Percentiles rank a stretch among this genome's conserved stretches.
Evolutionary conservation across 1,140 invertebrate species (phyloP).

Genomic region (Drosophila teissieri): DNA sequence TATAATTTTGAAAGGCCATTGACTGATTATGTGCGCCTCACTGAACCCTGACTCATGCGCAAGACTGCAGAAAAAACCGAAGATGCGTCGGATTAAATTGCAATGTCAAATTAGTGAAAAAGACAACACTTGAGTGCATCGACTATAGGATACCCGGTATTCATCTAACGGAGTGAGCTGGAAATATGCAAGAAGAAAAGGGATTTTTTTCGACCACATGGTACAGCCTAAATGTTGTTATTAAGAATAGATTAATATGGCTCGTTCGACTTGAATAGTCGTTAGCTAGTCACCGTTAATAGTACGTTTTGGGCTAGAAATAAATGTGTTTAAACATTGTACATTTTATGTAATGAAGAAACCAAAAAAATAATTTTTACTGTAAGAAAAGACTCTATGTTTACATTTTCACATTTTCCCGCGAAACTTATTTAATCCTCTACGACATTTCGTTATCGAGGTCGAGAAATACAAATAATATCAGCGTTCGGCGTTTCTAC

Average conservation of each 20-base stretch:
- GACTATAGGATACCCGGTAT: neutral
- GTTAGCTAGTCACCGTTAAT: too few species aligned
- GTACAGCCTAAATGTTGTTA: too few species aligned
- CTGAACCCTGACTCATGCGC: conserved; percentile 59
- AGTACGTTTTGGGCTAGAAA: too few species aligned
- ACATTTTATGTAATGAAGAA: too few species aligned
- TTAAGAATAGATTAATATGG: too few species aligned
- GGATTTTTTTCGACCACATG: too few species aligned
- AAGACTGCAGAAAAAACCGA: conserved; percentile 4
- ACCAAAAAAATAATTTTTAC: too few species aligned
- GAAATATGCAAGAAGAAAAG: too few species aligned
- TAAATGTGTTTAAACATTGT: too few species aligned
- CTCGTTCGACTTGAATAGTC: too few species aligned
- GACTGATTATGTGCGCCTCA: conserved; percentile 67
- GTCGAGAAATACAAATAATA: conserved; percentile 14
- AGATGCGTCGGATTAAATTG: conserved; percentile 54
- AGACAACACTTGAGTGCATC: neutral
- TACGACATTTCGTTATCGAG: conserved; percentile 57
- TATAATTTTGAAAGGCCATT: conserved; percentile 72
- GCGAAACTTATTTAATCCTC: conserved; percentile 20
- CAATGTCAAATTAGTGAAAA: conserved; percentile 72
- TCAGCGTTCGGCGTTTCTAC: neutral
- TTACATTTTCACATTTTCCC: conserved; percentile 4
- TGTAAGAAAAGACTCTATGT: neutral
- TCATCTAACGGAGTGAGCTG: too few species aligned